Evolutionary conservation across 2,113 vertebrate genomes (phyloP), one percentile per base, ranked within the genome.

Genomic region (Oenanthe oenanthe): DNA sequence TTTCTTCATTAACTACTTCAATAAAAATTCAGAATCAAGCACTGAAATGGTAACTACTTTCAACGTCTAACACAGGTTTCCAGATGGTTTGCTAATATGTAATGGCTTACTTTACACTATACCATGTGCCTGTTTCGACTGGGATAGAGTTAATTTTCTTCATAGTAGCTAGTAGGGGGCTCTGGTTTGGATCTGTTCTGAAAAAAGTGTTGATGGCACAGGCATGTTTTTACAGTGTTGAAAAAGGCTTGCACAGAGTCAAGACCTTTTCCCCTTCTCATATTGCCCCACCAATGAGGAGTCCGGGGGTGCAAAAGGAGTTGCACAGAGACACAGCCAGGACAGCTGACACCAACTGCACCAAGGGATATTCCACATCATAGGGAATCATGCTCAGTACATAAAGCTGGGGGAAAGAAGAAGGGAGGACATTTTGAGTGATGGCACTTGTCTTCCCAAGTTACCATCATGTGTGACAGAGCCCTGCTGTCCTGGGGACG

Each of bases 401-500:
- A 47, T 21, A 47, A 60, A 81, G 17, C 38, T 47, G 29, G 11
- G 32, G 10, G 9, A 60, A 74, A 38, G n/a, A 60, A 81, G 38
- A 67, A 53, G 40, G 20, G 45, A 57, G 7, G n/a, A 40, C 20
- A 20, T 45, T 38, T 9, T 38, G 8, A 66, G 24, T n/a, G 53
- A 53, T 10, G 13, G 13, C 19, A 34, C 18, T 60, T 45, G 25
- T 67, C 47, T 60, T 75, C n/a, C 20, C 13, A 53, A 60, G 13
- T 34, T 20, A 67, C 19, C 17, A 20, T 2, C 17, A 31, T 1
- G 2, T 16, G 17, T 22, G 54, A 61, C 1, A 1, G 11, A 40
- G 6, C 12, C 29, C 25, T 68, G 47, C 29, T 34, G 14, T 61
- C 20, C 70, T 20, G 20, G 40, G 29, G 28, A 82, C 18, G 38